Evolutionary conservation across 2,797 vertebrate species (phyloP).

Genomic region (Sebastes vulpes): DNA sequence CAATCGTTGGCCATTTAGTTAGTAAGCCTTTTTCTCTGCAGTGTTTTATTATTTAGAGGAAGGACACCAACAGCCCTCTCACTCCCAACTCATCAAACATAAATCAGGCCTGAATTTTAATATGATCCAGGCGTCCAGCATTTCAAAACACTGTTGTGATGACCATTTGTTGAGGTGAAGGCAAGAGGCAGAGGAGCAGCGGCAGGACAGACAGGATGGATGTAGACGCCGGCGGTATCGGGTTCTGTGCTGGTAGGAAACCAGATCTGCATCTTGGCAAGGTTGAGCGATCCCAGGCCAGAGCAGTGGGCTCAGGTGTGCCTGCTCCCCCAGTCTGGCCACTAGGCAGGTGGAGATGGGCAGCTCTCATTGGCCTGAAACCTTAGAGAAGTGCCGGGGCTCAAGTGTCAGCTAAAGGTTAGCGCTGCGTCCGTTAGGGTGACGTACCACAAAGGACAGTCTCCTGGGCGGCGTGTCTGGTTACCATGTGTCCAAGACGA

Average conservation of each 20-base stretch:
- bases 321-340: slow-evolving; percentile 60
- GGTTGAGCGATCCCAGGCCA: slow-evolving; percentile 67
- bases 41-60: slow-evolving; percentile 17
- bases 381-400: slow-evolving; percentile 65
- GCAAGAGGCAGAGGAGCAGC: slow-evolving; percentile 49
- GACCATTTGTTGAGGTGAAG: slow-evolving; percentile 39
- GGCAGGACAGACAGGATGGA: slow-evolving; percentile 49
- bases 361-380: slow-evolving; percentile 80
- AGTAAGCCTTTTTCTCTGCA: background rate
- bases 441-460: slow-evolving; percentile 78
- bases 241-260: slow-evolving; percentile 75
- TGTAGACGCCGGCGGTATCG: slow-evolving; percentile 61
- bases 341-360: slow-evolving; percentile 60
- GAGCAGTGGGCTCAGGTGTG: slow-evolving; percentile 79
- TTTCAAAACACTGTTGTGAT: slow-evolving; percentile 24
- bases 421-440: slow-evolving; percentile 70
- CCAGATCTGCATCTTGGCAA: slow-evolving; percentile 72
- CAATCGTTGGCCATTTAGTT: background rate
- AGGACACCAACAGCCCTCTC: background rate
- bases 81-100: slow-evolving; percentile 15
- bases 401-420: slow-evolving; percentile 83
- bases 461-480: slow-evolving; percentile 63
- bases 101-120: slow-evolving; percentile 20
- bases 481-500: slow-evolving; percentile 61
- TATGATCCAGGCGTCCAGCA: slow-evolving; percentile 11